A percentile compares a stretch with the other conserved stretches of the same genome.
These are phyloP conservation scores for Cheilosia vulpina DNA, from an alignment of 2,888 invertebrate genomes.

Conservation along the genomic window DNA sequence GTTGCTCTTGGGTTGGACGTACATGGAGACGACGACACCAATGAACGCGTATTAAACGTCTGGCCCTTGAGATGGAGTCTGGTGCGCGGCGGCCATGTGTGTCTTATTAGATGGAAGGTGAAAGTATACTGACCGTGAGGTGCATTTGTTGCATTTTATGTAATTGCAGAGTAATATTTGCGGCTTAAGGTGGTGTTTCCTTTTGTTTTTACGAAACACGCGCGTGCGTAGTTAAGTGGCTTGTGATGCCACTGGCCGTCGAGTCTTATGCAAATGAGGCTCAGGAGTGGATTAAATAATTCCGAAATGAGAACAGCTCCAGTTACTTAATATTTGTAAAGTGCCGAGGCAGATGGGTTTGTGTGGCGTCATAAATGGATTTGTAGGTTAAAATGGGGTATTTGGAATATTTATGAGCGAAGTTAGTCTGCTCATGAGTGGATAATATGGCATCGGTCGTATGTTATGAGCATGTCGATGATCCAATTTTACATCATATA, in stretches of 20 bases:
- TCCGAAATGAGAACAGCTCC: not conserved
- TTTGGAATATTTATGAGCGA: not conserved
- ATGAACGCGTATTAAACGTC: not conserved
- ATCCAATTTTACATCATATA: too few species aligned
- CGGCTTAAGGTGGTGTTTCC: not conserved
- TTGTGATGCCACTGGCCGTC: not conserved
- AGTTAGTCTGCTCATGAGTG: not conserved
- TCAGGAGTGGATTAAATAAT: not conserved
- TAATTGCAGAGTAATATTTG: not conserved
- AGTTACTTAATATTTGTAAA: not conserved
- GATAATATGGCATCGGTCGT: too few species aligned
- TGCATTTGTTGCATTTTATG: slow-evolving; percentile 17
- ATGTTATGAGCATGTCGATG: too few species aligned
- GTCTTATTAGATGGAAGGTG: slow-evolving; percentile 27
- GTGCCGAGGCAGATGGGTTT: not conserved
- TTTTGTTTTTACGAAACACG: slow-evolving; percentile 5
- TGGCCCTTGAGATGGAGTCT: slow-evolving; percentile 22
- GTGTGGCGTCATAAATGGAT: not conserved
- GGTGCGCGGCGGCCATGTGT: not conserved
- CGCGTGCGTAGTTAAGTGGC: not conserved
- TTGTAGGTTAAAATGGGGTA: not conserved
- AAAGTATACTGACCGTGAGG: slow-evolving; percentile 5
- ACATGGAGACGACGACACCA: not conserved
- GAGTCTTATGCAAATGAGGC: slow-evolving; percentile 2
- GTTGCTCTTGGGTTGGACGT: slow-evolving; percentile 25